Base-by-base conservation (phyloP, 2,888 invertebrate genomes). In the Prostheceraeus crozeri region DNA sequence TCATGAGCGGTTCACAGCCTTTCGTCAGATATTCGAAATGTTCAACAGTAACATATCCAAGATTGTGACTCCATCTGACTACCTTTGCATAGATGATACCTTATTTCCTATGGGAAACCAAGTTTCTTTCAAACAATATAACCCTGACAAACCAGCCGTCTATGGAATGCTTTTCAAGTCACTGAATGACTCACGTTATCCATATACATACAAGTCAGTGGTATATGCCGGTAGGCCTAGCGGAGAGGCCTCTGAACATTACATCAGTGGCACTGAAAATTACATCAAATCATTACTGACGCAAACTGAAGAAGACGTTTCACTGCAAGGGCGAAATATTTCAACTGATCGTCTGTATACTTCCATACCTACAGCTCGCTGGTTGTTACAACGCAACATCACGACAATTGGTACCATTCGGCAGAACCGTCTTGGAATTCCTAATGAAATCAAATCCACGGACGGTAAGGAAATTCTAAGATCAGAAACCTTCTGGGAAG, bases 281-380 rank as follows among this genome's bases (percentile, higher is more conserved):
- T 6, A 8, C 19, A 21, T 40, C 40, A 40, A 40, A 21, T 14
- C n/a, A n/a, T 4, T 40, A 14, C 14, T 40, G 16, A 16, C 40
- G 19, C 40, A 21, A 14, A 40, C 40, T 40, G n/a, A 40, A 16
- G 40, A 16, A 19, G 40, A 40, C 4, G 19, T 40, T 4, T 40
- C 40, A 19, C 40, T 40, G 40, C 40, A 40, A 40, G 40, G 40
- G 14, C n/a, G 40, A 14, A 40, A 40, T 40, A 8, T 40, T 16
- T 40, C 40, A 16, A 40, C 40, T 16, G 40, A 40, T 21, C 40
- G 40, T 40, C 40, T 40, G 40, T 40, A 40, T 21, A 40, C 40
- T 21, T 40, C 40, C 4, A 40, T n/a, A 14, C 19, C 40, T 40
- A 40, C 40, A 40, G 40, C 40, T 16, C 8, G 40, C 40, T 40